Percentiles rank a stretch among this genome's conserved stretches.
These are phyloP conservation scores for Apotomis betuletana DNA, from an alignment of 2,888 invertebrate genomes.

Conservation along the genomic window DNA sequence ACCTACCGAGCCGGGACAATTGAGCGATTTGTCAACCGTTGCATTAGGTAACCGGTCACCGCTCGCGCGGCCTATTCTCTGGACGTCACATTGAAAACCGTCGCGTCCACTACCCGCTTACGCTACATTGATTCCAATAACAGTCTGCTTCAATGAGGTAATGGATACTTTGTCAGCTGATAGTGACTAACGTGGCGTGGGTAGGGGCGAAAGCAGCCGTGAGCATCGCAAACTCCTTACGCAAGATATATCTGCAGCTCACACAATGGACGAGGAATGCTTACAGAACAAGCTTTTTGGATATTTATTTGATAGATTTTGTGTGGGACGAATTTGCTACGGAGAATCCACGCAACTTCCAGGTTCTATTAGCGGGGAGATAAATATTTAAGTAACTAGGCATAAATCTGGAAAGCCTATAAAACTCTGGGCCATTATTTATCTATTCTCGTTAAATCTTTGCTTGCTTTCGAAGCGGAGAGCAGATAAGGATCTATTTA, in stretches of 20 bases:
- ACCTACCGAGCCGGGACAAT: constrained; percentile 72
- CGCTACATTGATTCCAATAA: constrained; percentile 62
- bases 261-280: constrained; percentile 80
- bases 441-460: constrained; percentile 37
- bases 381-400: constrained; percentile 35
- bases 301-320: constrained; percentile 82
- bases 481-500: constrained; percentile 32
- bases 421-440: constrained; percentile 26
- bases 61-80: constrained; percentile 58
- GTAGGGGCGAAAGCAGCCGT: constrained; percentile 65
- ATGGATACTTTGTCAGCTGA: constrained; percentile 72
- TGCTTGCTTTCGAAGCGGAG: constrained; percentile 20
- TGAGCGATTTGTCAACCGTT: constrained; percentile 81
- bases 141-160: constrained; percentile 62
- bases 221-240: constrained; percentile 73
- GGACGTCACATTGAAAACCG: constrained; percentile 51
- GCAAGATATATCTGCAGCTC: constrained; percentile 79
- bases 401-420: constrained; percentile 27
- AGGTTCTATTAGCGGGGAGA: constrained; percentile 34
- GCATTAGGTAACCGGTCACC: constrained; percentile 74
- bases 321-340: constrained; percentile 79
- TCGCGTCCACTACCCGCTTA: constrained; percentile 62
- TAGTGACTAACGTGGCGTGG: constrained; percentile 70
- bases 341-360: constrained; percentile 49
- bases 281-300: constrained; percentile 81